phyloP scores from a whole-genome alignment of 1,140 invertebrate species.

The Cyclina sinensis region DNA sequence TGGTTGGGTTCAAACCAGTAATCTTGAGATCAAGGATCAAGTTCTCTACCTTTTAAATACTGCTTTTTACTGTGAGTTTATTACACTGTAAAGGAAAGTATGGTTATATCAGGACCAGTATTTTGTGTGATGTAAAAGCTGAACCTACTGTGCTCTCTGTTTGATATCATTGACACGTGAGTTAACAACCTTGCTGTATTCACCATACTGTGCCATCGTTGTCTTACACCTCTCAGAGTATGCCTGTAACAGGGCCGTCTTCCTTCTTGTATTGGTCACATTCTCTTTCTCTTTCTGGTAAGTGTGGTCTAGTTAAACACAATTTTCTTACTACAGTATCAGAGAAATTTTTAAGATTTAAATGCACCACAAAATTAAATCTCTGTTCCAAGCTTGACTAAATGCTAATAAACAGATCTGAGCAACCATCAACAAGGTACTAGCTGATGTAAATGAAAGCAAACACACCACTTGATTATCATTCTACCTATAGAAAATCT shows the following conservation, averaged over 20 bases:
- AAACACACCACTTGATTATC: too few species aligned
- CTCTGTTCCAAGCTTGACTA: too few species aligned
- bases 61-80: background rate
- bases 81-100: background rate
- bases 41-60: background rate
- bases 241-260: slow-evolving; percentile 22
- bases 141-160: slow-evolving; percentile 8
- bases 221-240: slow-evolving; percentile 16
- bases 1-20: too few species aligned
- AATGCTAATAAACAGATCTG: too few species aligned
- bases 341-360: too few species aligned
- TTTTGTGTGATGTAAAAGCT: too few species aligned
- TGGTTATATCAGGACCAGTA: background rate
- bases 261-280: slow-evolving; percentile 32
- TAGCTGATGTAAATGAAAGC: too few species aligned
- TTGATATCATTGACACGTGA: background rate
- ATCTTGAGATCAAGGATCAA: too few species aligned
- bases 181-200: slow-evolving; percentile 38
- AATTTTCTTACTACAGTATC: too few species aligned
- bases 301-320: slow-evolving; percentile 43
- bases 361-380: too few species aligned
- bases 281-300: slow-evolving; percentile 17
- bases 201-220: slow-evolving; percentile 30
- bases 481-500: background rate
- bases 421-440: too few species aligned